Evolutionary conservation across 2,113 vertebrate genomes (phyloP).

Genomic region (Chloropsis hardwickii): DNA sequence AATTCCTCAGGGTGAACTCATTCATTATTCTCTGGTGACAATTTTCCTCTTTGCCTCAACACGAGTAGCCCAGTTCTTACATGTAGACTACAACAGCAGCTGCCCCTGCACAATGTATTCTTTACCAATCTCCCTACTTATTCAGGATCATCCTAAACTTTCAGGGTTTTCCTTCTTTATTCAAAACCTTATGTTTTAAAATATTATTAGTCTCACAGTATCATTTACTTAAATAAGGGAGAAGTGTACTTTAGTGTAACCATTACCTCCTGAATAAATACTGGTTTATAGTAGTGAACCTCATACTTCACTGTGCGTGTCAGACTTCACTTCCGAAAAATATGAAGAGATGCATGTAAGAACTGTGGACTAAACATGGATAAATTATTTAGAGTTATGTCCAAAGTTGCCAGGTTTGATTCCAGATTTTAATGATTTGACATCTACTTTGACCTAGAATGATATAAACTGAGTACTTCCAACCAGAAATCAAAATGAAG

Average conservation of each 20-base stretch:
- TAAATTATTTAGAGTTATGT: background rate
- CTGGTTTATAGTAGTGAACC: background rate
- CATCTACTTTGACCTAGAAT: background rate
- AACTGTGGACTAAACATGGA: background rate
- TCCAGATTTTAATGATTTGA: background rate
- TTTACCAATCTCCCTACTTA: background rate
- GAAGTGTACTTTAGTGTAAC: background rate
- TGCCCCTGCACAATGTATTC: background rate
- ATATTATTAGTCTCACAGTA: background rate
- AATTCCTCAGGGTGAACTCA: background rate
- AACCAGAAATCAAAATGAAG: background rate
- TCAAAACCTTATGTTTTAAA: background rate
- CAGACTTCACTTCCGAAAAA: background rate
- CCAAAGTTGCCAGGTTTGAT: background rate
- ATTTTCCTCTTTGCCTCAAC: background rate
- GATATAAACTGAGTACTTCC: background rate
- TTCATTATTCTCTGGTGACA: background rate
- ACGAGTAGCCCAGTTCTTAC: background rate
- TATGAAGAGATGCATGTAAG: background rate
- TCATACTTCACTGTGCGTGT: background rate
- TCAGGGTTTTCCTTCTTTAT: background rate
- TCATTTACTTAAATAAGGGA: background rate
- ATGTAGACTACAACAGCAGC: background rate
- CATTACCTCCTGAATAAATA: background rate
- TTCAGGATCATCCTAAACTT: background rate